A percentile compares a stretch with the other conserved stretches of the same genome.
These are phyloP conservation scores for Scaptomyza hsui DNA, from an alignment of 1,140 invertebrate species.

Conservation along the genomic window DNA sequence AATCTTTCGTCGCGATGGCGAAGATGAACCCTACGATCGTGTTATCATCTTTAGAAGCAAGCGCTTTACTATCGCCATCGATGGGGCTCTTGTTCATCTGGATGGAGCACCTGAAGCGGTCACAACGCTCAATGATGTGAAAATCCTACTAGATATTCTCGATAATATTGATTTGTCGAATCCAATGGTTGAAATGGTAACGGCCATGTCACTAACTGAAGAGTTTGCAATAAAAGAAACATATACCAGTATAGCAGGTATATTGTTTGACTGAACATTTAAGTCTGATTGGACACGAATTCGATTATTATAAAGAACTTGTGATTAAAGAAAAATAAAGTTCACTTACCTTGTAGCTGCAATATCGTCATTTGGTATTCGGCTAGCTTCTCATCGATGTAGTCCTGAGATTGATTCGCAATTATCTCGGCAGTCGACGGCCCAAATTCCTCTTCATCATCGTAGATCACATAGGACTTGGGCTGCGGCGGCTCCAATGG, in stretches of 20 bases:
- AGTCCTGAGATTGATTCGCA: conserved; percentile 96
- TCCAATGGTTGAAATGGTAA: conserved; percentile 59
- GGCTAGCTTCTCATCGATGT: conserved; percentile 95
- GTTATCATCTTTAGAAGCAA: conserved; percentile 78
- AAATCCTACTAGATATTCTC: conserved; percentile 72
- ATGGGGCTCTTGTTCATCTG: conserved; percentile 76
- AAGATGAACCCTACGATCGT: conserved; percentile 60
- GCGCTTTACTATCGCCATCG: conserved; percentile 67
- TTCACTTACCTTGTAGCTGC: conserved; percentile 91
- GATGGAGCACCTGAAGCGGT: conserved; percentile 71
- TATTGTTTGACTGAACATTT: too few species aligned
- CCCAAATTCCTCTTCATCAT: conserved; percentile 89
- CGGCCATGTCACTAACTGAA: conserved; percentile 30
- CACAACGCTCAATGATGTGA: conserved; percentile 53
- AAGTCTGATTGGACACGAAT: too few species aligned
- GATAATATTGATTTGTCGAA: conserved; percentile 59
- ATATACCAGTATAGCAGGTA: background rate
- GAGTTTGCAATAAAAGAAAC: background rate
- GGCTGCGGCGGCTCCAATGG: conserved; percentile 89
- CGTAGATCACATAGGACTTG: conserved; percentile 85
- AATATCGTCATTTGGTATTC: conserved; percentile 97
- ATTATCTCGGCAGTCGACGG: conserved; percentile 95
- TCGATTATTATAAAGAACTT: too few species aligned
- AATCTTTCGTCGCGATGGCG: conserved; percentile 58
- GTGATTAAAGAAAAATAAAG: background rate